Percentiles rank a stretch among this genome's conserved stretches.
Evolutionary conservation across 2,888 invertebrate genomes (phyloP).

Genomic region (Willowsia nigromaculata): DNA sequence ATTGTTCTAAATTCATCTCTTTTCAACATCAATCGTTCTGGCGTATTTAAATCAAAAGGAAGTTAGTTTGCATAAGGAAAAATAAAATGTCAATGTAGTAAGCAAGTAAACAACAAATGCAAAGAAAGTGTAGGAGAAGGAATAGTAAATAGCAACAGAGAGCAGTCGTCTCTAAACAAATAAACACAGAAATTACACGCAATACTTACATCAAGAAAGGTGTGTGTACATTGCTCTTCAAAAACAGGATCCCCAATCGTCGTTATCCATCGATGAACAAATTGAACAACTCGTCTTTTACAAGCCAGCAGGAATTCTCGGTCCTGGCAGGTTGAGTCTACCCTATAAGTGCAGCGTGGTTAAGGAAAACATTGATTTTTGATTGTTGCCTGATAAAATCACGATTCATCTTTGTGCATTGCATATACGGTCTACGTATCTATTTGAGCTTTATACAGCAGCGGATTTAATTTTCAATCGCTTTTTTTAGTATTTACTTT

Average conservation of each 20-base stretch:
- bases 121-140: not conserved
- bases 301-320: conserved; percentile 86
- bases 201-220: conserved; percentile 85
- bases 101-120: not conserved
- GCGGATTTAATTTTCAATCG: not conserved
- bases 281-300: conserved; percentile 88
- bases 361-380: conserved; percentile 77
- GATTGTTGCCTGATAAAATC: conserved; percentile 59
- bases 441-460: not conserved
- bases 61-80: not conserved
- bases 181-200: not conserved
- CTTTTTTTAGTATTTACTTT: conserved; percentile 14
- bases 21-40: not conserved
- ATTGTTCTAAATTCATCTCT: not conserved
- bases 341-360: conserved; percentile 79
- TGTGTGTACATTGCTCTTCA: conserved; percentile 86
- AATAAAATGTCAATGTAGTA: not conserved
- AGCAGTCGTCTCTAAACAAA: not conserved
- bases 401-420: conserved; percentile 20
- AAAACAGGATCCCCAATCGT: conserved; percentile 88
- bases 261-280: conserved; percentile 87
- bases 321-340: conserved; percentile 82
- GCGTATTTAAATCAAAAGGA: not conserved
- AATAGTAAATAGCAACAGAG: not conserved
- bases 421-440: conserved; percentile 7